Conservation (phyloP, 2,888 invertebrate genomes). For the Amorpha juglandis region DNA sequence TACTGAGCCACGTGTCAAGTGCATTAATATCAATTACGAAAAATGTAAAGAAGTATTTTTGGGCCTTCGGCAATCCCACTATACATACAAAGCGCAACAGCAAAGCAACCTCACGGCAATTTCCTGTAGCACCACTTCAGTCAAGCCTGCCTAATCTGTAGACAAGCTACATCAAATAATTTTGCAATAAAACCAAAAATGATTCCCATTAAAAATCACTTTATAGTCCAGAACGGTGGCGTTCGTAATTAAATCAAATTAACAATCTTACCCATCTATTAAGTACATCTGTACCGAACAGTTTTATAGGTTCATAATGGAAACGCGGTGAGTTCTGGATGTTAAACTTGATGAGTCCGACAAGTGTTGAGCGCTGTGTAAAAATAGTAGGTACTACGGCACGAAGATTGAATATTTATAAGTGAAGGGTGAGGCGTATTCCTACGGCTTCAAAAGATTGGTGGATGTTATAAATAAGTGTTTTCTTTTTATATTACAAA, state of each 20-base stretch:
- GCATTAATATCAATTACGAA: too few relatives aligned
- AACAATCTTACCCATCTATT: slow-evolving; percentile 68
- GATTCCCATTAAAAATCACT: slow-evolving; percentile 70
- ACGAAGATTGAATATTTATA: not conserved
- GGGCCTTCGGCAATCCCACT: too few relatives aligned
- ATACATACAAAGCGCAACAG: too few relatives aligned
- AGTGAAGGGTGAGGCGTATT: not conserved
- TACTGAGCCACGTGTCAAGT: too few relatives aligned
- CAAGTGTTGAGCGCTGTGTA: not conserved
- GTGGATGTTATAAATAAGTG: too few relatives aligned
- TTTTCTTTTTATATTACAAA: too few relatives aligned
- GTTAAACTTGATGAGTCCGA: not conserved
- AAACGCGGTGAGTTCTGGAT: slow-evolving; percentile 33
- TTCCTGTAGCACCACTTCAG: too few relatives aligned
- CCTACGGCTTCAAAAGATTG: not conserved
- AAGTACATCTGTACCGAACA: slow-evolving; percentile 65
- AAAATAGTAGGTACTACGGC: not conserved
- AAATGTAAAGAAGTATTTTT: too few relatives aligned
- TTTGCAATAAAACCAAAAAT: slow-evolving; percentile 59
- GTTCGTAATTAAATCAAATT: slow-evolving; percentile 75
- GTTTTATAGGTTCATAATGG: slow-evolving; percentile 70
- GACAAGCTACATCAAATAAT: too few relatives aligned
- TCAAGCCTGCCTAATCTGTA: too few relatives aligned
- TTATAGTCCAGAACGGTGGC: slow-evolving; percentile 64
- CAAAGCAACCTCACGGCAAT: too few relatives aligned